Evolutionary conservation across 2,888 invertebrate genomes (phyloP).

Genomic region (Heliconius hortense): DNA sequence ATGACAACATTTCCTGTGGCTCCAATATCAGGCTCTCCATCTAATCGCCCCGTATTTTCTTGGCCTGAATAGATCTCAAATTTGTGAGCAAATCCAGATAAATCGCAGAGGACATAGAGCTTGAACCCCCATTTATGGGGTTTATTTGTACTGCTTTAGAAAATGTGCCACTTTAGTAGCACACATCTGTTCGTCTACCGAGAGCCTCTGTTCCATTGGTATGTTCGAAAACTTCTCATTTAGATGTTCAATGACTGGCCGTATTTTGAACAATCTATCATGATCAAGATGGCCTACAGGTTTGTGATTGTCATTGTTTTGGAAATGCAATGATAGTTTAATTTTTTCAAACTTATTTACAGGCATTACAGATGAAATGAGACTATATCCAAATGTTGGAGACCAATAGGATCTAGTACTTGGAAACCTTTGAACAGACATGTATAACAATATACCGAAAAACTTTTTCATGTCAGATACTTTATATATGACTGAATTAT

Average conservation of each 20-base stretch:
- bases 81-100: slow-evolving; percentile 8
- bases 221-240: slow-evolving; percentile 13
- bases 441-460: background rate
- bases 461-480: slow-evolving; percentile 8
- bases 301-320: slow-evolving; percentile 43
- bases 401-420: slow-evolving; percentile 15
- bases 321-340: slow-evolving; percentile 46
- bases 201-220: too few relatives aligned
- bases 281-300: slow-evolving; percentile 36
- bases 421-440: slow-evolving; percentile 1
- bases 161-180: slow-evolving; percentile 5
- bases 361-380: slow-evolving; percentile 40
- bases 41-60: slow-evolving; percentile 8
- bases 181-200: slow-evolving; percentile 21
- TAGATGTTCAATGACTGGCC: slow-evolving; percentile 42
- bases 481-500: background rate
- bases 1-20: slow-evolving; percentile 3
- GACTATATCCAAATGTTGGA: slow-evolving; percentile 1
- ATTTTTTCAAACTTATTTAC: slow-evolving; percentile 48
- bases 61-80: slow-evolving; percentile 8
- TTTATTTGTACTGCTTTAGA: background rate
- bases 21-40: slow-evolving; percentile 8
- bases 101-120: slow-evolving; percentile 3
- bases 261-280: slow-evolving; percentile 46
- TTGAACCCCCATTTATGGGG: slow-evolving; percentile 3